Evolutionary conservation across 2,113 vertebrate species (phyloP), one percentile per base, ranked within the genome.

Genomic region (Halcyon malimbica): DNA sequence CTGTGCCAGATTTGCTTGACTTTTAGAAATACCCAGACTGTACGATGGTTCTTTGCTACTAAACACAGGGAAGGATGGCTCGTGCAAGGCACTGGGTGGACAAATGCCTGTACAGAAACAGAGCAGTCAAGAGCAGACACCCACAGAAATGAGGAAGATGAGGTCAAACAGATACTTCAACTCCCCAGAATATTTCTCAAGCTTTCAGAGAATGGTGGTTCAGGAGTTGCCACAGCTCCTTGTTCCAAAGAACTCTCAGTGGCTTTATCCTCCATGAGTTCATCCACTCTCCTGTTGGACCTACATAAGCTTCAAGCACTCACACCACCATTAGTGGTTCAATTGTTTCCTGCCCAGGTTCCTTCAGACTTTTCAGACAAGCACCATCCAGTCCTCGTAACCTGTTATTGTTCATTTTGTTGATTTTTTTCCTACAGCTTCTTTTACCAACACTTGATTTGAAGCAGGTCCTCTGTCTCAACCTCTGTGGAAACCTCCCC

Each of bases 31-130:
- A 67, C 10, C 7, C 24, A 4, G 8, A 12, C 29, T 19, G 6
- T 25, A 14, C 53, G 16, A 24, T 16, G 16, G n/a, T 23, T 90
- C 42, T 57, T 42, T 46, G 23, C 20, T 67, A 3, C 23, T 26
- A 31, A 78, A 56, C 8, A 24, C 1, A 5, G 1, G 7, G 51
- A 53, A 56, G 59, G 39, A 28, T 0, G 0, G 59, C 28, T 69
- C 13, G 10, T 0, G 0, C n/a, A 83, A 16, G 28, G 31, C 35
- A 59, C 0, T 4, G 42, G 51, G 31, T 9, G 23, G 28, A 62
- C 5, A 3, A 9, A 16, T 0, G 6, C 17, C 29, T 53, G 42
- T 23, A 26, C 16, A 56, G 35, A 46, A 70, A 39, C 39, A 51
- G 44, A 77, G 18, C 0, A 2, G 60, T n/a, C 37, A 78, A 59